phyloP scores from a whole-genome alignment of 2,797 vertebrate species.

The Hylomyscus alleni region DNA sequence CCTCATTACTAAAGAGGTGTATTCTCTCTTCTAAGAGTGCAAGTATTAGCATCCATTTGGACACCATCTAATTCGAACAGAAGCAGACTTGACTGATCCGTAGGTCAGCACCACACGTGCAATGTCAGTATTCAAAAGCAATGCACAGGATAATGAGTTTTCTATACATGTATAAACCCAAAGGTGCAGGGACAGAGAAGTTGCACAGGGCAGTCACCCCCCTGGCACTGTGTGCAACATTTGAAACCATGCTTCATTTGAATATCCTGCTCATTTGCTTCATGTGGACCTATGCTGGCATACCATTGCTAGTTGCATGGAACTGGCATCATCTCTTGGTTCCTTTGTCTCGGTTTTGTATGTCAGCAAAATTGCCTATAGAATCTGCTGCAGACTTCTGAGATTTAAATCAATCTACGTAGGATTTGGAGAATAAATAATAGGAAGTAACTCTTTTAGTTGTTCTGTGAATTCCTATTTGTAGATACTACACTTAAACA shows the following conservation, averaged over 20 bases:
- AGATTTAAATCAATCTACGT: background rate
- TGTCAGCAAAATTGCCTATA: constrained; percentile 15
- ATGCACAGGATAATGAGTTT: background rate
- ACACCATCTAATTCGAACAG: background rate
- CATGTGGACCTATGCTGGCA: constrained; percentile 8
- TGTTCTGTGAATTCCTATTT: background rate
- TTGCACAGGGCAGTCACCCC: background rate
- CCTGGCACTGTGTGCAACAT: background rate
- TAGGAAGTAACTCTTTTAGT: constrained; percentile 7
- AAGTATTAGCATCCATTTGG: background rate
- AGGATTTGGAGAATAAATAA: constrained; percentile 49
- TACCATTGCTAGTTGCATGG: too few relatives aligned
- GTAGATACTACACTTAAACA: constrained; percentile 8
- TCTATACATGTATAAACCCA: constrained; percentile 22
- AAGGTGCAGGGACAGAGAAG: background rate
- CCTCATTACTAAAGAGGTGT: background rate
- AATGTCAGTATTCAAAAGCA: background rate
- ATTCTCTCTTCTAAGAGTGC: background rate
- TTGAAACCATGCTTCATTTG: background rate
- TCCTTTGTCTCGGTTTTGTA: background rate
- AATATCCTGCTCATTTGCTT: background rate
- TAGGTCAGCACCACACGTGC: background rate
- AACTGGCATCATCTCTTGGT: background rate
- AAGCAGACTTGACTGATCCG: background rate
- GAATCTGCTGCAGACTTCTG: background rate